Percentiles rank a stretch among this genome's conserved stretches.
Conservation (phyloP, 2,113 vertebrate species). For the Triplophysa tibetana region DNA sequence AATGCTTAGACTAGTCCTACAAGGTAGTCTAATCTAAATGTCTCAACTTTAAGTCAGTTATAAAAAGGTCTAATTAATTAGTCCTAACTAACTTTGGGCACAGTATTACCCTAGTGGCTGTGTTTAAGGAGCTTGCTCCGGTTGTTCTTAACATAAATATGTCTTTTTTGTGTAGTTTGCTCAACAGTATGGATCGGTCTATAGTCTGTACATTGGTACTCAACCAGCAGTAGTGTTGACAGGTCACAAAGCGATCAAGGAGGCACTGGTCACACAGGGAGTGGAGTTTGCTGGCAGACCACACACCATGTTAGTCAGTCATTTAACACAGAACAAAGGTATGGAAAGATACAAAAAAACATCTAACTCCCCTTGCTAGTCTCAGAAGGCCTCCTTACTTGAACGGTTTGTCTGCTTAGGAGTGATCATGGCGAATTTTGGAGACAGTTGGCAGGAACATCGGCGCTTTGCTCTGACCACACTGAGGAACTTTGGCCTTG, state of each 20-base stretch:
- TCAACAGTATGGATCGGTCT: constrained; percentile 42
- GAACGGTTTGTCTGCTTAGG: constrained; percentile 54
- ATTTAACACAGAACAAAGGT: constrained; percentile 26
- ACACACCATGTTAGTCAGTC: constrained; percentile 19
- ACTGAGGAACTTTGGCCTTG: constrained; percentile 73
- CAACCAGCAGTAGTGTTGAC: constrained; percentile 43
- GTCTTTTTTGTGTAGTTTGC: constrained; percentile 25
- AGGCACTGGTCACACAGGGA: constrained; percentile 38
- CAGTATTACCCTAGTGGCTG: too few species aligned
- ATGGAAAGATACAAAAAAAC: neutral
- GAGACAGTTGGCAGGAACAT: constrained; percentile 62
- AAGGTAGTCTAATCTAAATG: too few species aligned
- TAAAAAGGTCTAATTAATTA: too few species aligned
- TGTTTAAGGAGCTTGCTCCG: too few species aligned
- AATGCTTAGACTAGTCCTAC: too few species aligned
- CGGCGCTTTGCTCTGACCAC: constrained; percentile 67
- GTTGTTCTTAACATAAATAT: neutral
- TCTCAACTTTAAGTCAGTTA: too few species aligned
- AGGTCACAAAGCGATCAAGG: constrained; percentile 50
- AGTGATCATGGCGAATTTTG: constrained; percentile 53
- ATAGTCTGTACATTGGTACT: constrained; percentile 42
- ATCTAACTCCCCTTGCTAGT: neutral
- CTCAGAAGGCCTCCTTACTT: neutral
- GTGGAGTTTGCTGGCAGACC: constrained; percentile 47
- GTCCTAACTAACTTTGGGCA: too few species aligned